Evolutionary conservation across 2,113 vertebrate genomes (phyloP).

Genomic region (Hymenochirus boettgeri): DNA sequence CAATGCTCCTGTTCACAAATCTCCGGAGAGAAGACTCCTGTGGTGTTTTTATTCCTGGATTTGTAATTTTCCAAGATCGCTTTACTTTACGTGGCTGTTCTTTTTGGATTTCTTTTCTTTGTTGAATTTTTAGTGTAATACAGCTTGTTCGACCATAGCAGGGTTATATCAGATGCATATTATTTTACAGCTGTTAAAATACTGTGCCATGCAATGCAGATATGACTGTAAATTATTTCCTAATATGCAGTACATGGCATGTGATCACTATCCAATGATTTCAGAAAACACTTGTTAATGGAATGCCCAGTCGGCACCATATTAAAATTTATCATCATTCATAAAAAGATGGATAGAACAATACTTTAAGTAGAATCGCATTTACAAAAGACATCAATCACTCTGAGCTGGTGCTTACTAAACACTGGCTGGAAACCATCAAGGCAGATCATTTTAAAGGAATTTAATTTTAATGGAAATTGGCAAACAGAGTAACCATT

Average conservation of each 20-base stretch:
- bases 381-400: constrained; percentile 9
- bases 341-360: neutral
- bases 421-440: neutral
- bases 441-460: neutral
- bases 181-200: constrained; percentile 8
- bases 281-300: neutral
- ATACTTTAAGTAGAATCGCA: constrained; percentile 9
- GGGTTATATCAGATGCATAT: constrained; percentile 10
- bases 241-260: neutral
- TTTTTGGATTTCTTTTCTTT: constrained; percentile 16
- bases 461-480: neutral
- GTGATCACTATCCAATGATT: neutral
- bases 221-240: neutral
- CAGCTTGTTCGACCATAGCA: constrained; percentile 1
- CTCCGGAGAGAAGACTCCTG: constrained; percentile 36
- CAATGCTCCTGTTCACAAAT: constrained; percentile 41
- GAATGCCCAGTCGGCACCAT: neutral
- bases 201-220: neutral
- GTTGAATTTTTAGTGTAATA: constrained; percentile 5
- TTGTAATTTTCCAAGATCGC: constrained; percentile 41
- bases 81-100: constrained; percentile 32
- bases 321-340: neutral
- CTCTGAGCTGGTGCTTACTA: neutral
- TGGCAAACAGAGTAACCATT: neutral
- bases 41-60: constrained; percentile 38